Percentiles rank a stretch among this genome's conserved stretches.
These are phyloP conservation scores for Harpagifer antarcticus DNA, from an alignment of 2,797 vertebrate genomes.

Conservation along the genomic window DNA sequence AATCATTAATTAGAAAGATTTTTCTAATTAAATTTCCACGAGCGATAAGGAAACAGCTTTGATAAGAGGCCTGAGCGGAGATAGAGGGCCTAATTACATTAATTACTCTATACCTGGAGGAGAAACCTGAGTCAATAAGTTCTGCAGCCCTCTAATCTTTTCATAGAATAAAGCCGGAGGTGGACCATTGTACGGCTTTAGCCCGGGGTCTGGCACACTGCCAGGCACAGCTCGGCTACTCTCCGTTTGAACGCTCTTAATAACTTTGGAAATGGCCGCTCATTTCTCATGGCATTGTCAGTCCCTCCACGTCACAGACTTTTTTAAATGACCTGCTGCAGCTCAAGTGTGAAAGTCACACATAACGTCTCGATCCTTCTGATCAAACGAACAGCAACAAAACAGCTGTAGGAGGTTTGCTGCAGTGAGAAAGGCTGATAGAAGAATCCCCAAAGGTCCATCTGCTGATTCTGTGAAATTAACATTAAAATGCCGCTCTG, in stretches of 20 bases:
- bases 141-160: constrained; percentile 59
- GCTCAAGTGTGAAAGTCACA: constrained; percentile 71
- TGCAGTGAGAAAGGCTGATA: constrained; percentile 2
- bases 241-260: constrained; percentile 65
- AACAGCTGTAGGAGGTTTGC: constrained; percentile 27
- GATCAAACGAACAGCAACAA: constrained; percentile 31
- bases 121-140: constrained; percentile 62
- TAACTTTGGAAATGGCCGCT: constrained; percentile 63
- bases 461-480: constrained; percentile 28
- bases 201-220: constrained; percentile 4
- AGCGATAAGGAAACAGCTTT: constrained; percentile 63
- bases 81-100: constrained; percentile 71
- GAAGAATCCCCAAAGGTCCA: constrained; percentile 31
- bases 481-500: constrained; percentile 3
- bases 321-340: constrained; percentile 29
- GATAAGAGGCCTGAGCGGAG: constrained; percentile 68
- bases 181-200: constrained; percentile 9
- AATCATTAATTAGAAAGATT: constrained; percentile 68
- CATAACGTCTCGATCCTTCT: constrained; percentile 39
- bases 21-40: constrained; percentile 74
- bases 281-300: constrained; percentile 57
- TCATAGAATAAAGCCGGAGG: constrained; percentile 44
- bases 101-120: constrained; percentile 69
- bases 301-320: constrained; percentile 54
- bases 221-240: constrained; percentile 14